Percentiles rank a stretch among this genome's conserved stretches.
Conservation (phyloP, 1,140 invertebrate species). For the Sarcophaga peregrina region DNA sequence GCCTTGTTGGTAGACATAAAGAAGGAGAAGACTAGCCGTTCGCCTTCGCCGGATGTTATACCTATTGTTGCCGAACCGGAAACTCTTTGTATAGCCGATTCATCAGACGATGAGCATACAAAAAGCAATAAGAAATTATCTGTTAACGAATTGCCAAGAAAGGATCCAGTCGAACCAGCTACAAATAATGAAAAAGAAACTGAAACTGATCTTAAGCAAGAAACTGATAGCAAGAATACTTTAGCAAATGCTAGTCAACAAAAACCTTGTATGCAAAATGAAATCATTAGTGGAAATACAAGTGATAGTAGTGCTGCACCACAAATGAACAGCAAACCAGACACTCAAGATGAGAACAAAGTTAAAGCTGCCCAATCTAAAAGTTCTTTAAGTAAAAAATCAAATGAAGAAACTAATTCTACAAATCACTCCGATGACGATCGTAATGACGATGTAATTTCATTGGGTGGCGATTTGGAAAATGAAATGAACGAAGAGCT, state of each 20-base stretch:
- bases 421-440: constrained; percentile 48
- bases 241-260: background rate
- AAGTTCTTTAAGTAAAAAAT: background rate
- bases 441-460: constrained; percentile 64
- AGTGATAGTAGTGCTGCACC: too few species aligned
- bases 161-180: background rate
- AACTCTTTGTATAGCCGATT: constrained; percentile 61
- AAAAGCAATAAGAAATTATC: constrained; percentile 49
- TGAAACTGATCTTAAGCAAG: constrained; percentile 54
- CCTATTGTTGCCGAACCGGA: constrained; percentile 60
- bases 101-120: constrained; percentile 61
- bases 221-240: background rate
- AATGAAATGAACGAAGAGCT: constrained; percentile 59
- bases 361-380: background rate
- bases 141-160: background rate
- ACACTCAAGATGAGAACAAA: constrained; percentile 4
- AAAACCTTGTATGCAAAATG: too few species aligned
- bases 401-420: background rate
- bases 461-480: constrained; percentile 60
- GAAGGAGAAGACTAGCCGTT: constrained; percentile 51
- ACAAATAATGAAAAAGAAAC: constrained; percentile 43
- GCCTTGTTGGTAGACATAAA: constrained; percentile 18
- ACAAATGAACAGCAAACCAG: background rate
- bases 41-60: constrained; percentile 63
- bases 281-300: too few species aligned